Conservation (phyloP, 2,113 vertebrate species). For the Larimichthys crocea region DNA sequence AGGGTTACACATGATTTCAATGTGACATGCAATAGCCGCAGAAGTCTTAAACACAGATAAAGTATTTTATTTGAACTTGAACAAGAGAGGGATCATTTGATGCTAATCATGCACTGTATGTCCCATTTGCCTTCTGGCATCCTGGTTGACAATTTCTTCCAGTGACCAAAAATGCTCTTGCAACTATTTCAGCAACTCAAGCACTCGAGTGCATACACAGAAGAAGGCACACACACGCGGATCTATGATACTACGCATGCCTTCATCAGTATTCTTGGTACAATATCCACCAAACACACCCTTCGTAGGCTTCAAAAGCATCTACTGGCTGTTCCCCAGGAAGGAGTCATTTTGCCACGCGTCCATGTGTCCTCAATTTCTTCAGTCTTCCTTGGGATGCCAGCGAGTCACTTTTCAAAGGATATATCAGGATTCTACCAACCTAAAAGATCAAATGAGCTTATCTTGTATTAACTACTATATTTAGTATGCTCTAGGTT, state of each 20-base stretch:
- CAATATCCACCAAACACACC: conserved; percentile 53
- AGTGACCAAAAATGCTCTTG: conserved; percentile 47
- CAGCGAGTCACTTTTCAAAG: conserved; percentile 23
- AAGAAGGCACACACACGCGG: conserved; percentile 5
- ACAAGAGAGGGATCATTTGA: conserved; percentile 61
- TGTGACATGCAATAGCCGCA: conserved; percentile 64
- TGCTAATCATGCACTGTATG: conserved; percentile 49
- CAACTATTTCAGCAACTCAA: conserved; percentile 53
- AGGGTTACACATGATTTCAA: conserved; percentile 59
- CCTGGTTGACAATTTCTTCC: conserved; percentile 43
- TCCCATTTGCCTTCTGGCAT: conserved; percentile 52
- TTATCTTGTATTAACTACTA: conserved; percentile 11
- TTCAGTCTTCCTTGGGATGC: conserved; percentile 11
- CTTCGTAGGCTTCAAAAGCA: conserved; percentile 40
- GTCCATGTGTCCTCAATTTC: conserved; percentile 18
- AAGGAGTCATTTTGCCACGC: conserved; percentile 15
- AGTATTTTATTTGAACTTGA: conserved; percentile 70
- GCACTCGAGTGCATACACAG: conserved; percentile 10
- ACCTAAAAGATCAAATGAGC: conserved; percentile 1
- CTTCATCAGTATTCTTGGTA: conserved; percentile 9
- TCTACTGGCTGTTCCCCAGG: conserved; percentile 25
- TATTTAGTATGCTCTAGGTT: conserved; percentile 1
- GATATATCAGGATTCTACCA: conserved; percentile 16
- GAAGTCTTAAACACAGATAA: conserved; percentile 69
- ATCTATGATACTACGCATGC: conserved; percentile 33